Evolutionary conservation across 2,888 invertebrate species (phyloP).

Genomic region (Parapristionchus giblindavisi): DNA sequence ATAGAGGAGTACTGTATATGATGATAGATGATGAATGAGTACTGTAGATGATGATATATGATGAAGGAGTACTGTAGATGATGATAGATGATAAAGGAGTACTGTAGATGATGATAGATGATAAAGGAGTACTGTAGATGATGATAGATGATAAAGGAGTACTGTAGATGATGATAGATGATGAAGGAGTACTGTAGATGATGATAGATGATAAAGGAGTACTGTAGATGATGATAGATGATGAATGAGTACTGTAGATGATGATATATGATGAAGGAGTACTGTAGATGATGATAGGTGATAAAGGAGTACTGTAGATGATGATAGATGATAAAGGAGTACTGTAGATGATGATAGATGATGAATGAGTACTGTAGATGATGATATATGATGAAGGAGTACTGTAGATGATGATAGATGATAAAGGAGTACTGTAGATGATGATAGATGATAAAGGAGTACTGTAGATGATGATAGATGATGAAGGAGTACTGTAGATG

Average conservation of each 20-base stretch:
- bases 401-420: background rate
- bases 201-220: too few species aligned
- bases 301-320: too few species aligned
- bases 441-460: background rate
- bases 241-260: background rate
- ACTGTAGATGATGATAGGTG: background rate
- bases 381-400: constrained; percentile 47
- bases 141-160: background rate
- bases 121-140: background rate
- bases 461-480: background rate
- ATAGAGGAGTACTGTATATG: too few species aligned
- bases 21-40: background rate
- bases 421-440: background rate
- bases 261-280: background rate
- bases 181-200: background rate
- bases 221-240: background rate
- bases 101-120: background rate
- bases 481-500: too few species aligned
- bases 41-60: background rate
- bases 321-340: background rate
- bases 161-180: too few species aligned
- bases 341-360: background rate
- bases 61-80: too few species aligned
- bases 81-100: background rate
- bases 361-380: constrained; percentile 46